A percentile compares a stretch with the other conserved stretches of the same genome.
Evolutionary conservation across 2,113 vertebrate species (phyloP).

Genomic region (Oreamnos americanus): DNA sequence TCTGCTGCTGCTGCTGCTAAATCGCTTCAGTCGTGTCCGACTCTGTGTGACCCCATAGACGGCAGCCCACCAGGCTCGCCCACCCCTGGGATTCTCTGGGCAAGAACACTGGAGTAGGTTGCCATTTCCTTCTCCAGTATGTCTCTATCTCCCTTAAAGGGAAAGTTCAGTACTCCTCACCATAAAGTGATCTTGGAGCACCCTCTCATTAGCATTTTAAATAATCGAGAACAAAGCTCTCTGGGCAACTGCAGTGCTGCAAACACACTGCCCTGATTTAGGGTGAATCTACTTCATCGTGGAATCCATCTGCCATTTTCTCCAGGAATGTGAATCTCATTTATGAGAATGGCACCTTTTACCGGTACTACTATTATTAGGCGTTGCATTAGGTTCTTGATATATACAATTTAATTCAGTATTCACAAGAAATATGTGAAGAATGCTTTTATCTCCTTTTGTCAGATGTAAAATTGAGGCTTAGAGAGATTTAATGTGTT

Average conservation of each 20-base stretch:
- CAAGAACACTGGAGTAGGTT: too few species aligned
- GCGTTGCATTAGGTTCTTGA: neutral
- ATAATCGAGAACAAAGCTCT: neutral
- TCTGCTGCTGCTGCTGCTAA: neutral
- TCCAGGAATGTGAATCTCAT: neutral
- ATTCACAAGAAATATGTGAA: neutral
- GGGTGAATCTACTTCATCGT: too few species aligned
- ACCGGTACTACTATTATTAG: neutral
- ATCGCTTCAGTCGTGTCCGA: too few species aligned
- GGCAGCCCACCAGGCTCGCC: too few species aligned
- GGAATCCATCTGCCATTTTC: neutral
- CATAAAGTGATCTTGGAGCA: neutral
- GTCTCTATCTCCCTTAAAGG: neutral
- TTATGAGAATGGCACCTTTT: neutral
- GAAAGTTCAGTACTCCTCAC: neutral
- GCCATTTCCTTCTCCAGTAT: neutral
- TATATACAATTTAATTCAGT: neutral
- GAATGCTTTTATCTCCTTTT: neutral
- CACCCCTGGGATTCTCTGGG: too few species aligned
- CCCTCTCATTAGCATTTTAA: neutral
- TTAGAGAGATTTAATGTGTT: neutral
- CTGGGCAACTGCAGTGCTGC: neutral
- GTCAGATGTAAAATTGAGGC: neutral
- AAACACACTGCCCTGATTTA: neutral
- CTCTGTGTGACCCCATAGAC: too few species aligned